A percentile compares a stretch with the other conserved stretches of the same genome.
Conservation (phyloP, 2,113 vertebrate genomes). For the Meleagris gallopavo region DNA sequence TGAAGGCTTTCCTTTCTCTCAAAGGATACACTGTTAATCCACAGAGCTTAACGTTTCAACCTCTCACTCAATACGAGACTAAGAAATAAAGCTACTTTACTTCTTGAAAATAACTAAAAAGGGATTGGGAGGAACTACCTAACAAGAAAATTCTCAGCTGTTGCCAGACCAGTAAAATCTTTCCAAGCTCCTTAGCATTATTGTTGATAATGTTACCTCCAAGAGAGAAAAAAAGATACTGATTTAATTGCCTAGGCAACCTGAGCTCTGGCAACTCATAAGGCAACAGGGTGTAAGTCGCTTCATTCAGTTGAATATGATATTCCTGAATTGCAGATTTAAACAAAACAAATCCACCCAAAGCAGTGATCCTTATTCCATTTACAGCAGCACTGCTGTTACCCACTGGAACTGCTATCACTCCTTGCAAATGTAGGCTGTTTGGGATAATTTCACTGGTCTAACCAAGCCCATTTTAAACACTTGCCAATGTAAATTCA, state of each 20-base stretch:
- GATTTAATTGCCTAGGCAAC: slow-evolving; percentile 60
- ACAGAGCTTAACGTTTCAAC: slow-evolving; percentile 74
- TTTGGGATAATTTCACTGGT: not conserved
- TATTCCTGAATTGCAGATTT: not conserved
- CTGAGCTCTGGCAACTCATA: not conserved
- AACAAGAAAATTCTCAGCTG: slow-evolving; percentile 44
- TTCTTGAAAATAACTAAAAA: slow-evolving; percentile 55
- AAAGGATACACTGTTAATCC: slow-evolving; percentile 47
- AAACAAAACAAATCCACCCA: not conserved
- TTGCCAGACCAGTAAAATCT: slow-evolving; percentile 51
- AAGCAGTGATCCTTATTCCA: not conserved
- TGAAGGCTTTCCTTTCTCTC: slow-evolving; percentile 22
- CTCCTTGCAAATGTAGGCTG: not conserved
- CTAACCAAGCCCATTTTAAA: not conserved
- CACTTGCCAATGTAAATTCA: not conserved
- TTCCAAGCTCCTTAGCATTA: slow-evolving; percentile 13
- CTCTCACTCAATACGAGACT: slow-evolving; percentile 58
- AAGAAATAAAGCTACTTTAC: slow-evolving; percentile 73
- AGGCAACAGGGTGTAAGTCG: fast-evolving
- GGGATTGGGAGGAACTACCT: slow-evolving; percentile 44
- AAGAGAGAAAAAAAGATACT: not conserved
- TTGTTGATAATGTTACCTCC: slow-evolving; percentile 31
- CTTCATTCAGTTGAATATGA: not conserved
- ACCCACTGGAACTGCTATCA: not conserved
- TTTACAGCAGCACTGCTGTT: not conserved